Evolutionary conservation across 2,888 invertebrate species (phyloP).

Genomic region (Prosopocoilus inquinatus): DNA sequence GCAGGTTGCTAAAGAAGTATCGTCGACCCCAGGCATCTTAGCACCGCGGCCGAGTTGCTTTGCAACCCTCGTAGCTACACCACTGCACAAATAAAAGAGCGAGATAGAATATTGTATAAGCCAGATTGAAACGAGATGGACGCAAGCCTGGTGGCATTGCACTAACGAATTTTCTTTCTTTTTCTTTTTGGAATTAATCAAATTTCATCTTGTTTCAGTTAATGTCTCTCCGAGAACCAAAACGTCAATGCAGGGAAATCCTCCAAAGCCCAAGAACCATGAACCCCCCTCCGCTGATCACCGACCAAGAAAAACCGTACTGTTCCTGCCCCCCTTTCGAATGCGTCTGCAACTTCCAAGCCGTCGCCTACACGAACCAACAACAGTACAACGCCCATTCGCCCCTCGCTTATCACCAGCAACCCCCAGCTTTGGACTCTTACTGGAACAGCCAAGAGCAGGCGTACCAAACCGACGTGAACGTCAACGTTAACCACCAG

Average conservation of each 20-base stretch:
- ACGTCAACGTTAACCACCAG: slow-evolving; percentile 46
- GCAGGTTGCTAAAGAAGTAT: no score
- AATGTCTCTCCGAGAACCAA: slow-evolving; percentile 56
- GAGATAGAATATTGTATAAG: no score
- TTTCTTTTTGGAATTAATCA: no score
- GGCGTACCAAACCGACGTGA: slow-evolving; percentile 46
- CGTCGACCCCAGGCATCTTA: no score
- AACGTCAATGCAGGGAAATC: slow-evolving; percentile 53
- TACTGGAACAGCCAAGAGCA: slow-evolving; percentile 51
- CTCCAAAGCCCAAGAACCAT: slow-evolving; percentile 36
- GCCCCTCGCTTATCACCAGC: slow-evolving; percentile 37
- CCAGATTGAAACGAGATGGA: no score
- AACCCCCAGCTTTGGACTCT: slow-evolving; percentile 37
- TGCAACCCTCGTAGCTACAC: no score
- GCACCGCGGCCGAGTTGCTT: no score
- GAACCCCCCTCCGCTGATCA: slow-evolving; percentile 64
- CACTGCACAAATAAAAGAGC: no score
- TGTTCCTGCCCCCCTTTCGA: slow-evolving; percentile 77
- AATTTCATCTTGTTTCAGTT: slow-evolving; percentile 49
- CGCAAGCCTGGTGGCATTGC: no score
- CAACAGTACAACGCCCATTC: slow-evolving; percentile 24
- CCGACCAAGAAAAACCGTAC: slow-evolving; percentile 66
- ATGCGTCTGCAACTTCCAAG: slow-evolving; percentile 60
- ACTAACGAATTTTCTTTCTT: no score
- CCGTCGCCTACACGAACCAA: slow-evolving; percentile 26